Conservation (phyloP, 2,113 vertebrate species). For the Pelecanus crispus region DNA sequence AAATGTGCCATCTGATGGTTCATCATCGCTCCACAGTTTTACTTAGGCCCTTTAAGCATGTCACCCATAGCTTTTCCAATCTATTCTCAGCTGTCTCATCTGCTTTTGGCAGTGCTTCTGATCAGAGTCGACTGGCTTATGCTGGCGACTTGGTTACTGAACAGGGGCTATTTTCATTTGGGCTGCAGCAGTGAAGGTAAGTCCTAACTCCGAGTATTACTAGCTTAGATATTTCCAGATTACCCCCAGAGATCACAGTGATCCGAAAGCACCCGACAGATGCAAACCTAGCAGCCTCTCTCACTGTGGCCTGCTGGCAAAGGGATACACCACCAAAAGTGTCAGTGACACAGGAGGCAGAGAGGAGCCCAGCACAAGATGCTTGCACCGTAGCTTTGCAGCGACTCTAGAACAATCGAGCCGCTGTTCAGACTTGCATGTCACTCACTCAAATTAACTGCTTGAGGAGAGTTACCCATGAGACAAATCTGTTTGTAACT, state of each 20-base stretch:
- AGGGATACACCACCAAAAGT: not conserved
- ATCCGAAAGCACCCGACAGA: not conserved
- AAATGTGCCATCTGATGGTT: not conserved
- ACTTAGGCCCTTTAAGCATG: not conserved
- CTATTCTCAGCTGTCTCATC: not conserved
- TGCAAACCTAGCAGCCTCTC: not conserved
- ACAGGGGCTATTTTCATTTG: not conserved
- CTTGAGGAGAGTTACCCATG: not conserved
- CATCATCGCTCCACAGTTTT: not conserved
- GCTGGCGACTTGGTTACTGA: not conserved
- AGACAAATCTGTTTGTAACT: not conserved
- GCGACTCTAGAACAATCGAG: accelerated
- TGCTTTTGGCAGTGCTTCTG: not conserved
- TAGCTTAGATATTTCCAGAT: not conserved
- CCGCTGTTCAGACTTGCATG: not conserved
- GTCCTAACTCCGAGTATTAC: not conserved
- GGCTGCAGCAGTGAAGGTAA: not conserved
- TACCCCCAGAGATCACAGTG: not conserved
- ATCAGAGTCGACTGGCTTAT: not conserved
- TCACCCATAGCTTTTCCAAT: not conserved
- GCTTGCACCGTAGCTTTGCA: not conserved
- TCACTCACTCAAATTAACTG: not conserved
- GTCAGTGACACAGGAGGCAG: not conserved
- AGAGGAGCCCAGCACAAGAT: not conserved
- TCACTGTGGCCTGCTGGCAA: not conserved